Percentiles rank a stretch among this genome's conserved stretches.
Conservation (phyloP, 2,888 invertebrate species). For the Microchrysa polita region DNA sequence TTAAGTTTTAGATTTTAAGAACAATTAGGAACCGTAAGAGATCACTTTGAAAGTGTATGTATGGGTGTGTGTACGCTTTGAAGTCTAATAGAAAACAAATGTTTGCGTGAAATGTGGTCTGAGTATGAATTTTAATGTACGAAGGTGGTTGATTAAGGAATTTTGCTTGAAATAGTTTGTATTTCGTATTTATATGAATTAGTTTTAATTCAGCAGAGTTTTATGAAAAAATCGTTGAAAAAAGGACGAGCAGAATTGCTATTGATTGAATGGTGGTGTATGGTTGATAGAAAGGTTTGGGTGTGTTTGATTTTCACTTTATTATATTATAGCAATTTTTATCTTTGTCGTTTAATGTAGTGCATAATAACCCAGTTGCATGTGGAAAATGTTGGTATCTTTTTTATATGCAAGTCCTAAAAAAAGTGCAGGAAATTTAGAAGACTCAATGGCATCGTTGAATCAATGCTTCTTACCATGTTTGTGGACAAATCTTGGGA, state of each 20-base stretch:
- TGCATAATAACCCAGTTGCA: too few relatives aligned
- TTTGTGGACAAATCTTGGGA: too few relatives aligned
- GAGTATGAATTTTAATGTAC: too few relatives aligned
- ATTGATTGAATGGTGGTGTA: conserved; percentile 8
- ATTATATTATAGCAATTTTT: neutral
- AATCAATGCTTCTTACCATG: too few relatives aligned
- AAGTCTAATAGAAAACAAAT: conserved; percentile 29
- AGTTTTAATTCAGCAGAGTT: neutral
- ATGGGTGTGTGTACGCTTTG: conserved; percentile 4
- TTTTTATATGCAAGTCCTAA: too few relatives aligned
- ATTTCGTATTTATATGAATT: conserved; percentile 44
- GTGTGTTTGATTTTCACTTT: neutral
- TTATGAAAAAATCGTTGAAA: neutral
- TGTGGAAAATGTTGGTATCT: too few relatives aligned
- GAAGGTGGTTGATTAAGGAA: conserved; percentile 45
- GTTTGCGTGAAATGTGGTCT: neutral
- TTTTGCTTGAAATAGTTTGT: conserved; percentile 41
- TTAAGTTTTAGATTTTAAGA: conserved; percentile 30
- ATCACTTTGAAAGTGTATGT: conserved; percentile 53
- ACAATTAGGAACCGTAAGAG: conserved; percentile 30
- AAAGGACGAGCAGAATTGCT: conserved; percentile 22
- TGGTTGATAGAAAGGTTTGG: neutral
- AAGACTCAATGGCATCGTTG: too few relatives aligned
- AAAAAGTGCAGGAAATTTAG: too few relatives aligned
- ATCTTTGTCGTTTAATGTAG: too few relatives aligned